A percentile compares a stretch with the other conserved stretches of the same genome.
phyloP scores from a whole-genome alignment of 2,797 vertebrate genomes.

The Apogon hyalosoma region DNA sequence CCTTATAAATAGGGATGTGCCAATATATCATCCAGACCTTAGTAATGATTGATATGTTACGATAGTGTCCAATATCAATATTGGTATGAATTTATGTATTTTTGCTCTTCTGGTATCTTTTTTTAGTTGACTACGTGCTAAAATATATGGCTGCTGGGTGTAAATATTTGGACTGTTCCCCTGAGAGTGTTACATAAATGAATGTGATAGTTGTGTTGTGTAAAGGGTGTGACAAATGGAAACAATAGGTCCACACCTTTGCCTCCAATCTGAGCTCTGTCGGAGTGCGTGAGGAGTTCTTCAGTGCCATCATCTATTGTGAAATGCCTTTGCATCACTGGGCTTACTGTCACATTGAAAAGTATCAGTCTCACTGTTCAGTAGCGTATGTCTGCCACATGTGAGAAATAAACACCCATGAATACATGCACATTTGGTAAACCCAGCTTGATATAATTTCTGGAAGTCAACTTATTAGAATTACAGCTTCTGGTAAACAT shows the following conservation, averaged over 20 bases:
- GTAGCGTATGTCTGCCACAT: conserved; percentile 21
- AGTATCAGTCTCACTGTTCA: conserved; percentile 13
- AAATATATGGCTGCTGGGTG: neutral
- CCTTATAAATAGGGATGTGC: no score
- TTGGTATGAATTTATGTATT: no score
- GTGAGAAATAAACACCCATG: neutral
- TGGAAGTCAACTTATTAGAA: neutral
- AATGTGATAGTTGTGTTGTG: conserved; percentile 49
- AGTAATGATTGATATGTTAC: no score
- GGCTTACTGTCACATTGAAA: conserved; percentile 27
- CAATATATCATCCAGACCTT: no score
- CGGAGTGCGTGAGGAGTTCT: conserved; percentile 7
- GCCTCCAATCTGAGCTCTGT: conserved; percentile 6
- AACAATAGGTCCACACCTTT: conserved; percentile 40
- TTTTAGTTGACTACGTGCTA: neutral
- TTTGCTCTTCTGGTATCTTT: no score
- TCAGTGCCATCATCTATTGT: conserved; percentile 20
- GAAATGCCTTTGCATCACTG: neutral
- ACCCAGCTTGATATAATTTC: conserved; percentile 4
- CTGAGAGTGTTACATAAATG: conserved; percentile 39
- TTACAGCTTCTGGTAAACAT: neutral
- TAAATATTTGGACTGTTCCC: no score
- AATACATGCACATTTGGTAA: conserved; percentile 1
- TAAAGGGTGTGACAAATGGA: conserved; percentile 28
- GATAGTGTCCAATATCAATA: no score